These are phyloP conservation scores for Brachyhypopomus gauderio DNA, from an alignment of 2,113 vertebrate species.

Conservation along the genomic window DNA sequence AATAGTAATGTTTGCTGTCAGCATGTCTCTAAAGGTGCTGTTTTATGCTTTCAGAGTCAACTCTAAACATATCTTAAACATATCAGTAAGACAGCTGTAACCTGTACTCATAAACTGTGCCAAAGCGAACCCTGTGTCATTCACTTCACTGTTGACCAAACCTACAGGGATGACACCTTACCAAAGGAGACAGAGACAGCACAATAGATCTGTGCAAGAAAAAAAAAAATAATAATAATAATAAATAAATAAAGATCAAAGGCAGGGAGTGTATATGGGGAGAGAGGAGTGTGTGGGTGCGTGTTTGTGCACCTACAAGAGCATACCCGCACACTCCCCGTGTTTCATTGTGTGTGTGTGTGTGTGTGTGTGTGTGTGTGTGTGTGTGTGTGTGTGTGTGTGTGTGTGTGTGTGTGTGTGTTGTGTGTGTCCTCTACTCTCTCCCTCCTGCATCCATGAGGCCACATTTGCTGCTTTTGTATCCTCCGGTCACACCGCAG, in stretches of 20 bases:
- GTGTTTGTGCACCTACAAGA: not conserved
- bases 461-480: not conserved
- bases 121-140: not conserved
- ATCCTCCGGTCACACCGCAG: not conserved
- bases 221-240: no score
- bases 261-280: not conserved
- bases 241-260: not conserved
- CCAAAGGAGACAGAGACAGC: not conserved
- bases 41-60: conserved; percentile 5
- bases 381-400: not conserved
- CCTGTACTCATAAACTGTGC: not conserved
- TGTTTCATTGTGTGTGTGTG: not conserved
- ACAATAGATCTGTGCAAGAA: not conserved
- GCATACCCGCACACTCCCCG: not conserved
- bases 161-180: conserved; percentile 15
- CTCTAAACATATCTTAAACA: conserved; percentile 11
- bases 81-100: conserved; percentile 8
- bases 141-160: conserved; percentile 12
- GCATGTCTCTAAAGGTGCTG: not conserved
- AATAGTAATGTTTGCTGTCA: not conserved
- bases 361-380: conserved; percentile 12
- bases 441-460: not conserved
- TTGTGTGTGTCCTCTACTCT: not conserved
- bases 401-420: not conserved
- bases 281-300: conserved; percentile 14